phyloP scores from a whole-genome alignment of 2,113 vertebrate genomes.

The Helogale parvula region DNA sequence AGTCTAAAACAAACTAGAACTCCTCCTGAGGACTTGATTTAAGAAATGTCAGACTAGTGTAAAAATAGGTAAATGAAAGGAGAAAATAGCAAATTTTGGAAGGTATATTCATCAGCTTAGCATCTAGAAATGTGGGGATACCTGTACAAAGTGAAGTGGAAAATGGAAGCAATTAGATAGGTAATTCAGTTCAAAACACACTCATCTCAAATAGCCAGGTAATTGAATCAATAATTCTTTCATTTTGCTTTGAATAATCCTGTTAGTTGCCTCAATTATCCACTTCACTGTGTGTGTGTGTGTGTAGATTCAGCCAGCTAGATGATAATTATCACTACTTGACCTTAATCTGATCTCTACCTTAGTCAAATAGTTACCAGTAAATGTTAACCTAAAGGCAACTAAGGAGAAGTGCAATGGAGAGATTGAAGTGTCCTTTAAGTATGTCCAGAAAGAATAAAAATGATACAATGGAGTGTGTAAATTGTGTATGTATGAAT shows the following conservation, averaged over 20 bases:
- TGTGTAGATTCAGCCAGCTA: slow-evolving; percentile 28
- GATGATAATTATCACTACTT: slow-evolving; percentile 63
- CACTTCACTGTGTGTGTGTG: slow-evolving; percentile 41
- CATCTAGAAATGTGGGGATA: slow-evolving; percentile 7
- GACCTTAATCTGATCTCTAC: slow-evolving; percentile 49
- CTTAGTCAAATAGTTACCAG: slow-evolving; percentile 46
- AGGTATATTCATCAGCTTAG: slow-evolving; percentile 16
- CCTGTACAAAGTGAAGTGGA: slow-evolving; percentile 50
- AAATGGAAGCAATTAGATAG: slow-evolving; percentile 68
- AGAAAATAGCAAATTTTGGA: background rate
- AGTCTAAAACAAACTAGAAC: slow-evolving; percentile 6
- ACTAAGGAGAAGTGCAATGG: background rate
- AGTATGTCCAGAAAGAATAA: slow-evolving; percentile 34
- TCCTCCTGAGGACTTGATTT: background rate
- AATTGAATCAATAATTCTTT: slow-evolving; percentile 53
- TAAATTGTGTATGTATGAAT: background rate
- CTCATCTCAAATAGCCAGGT: slow-evolving; percentile 67
- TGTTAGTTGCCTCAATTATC: slow-evolving; percentile 67
- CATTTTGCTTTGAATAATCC: slow-evolving; percentile 58
- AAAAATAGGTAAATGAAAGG: slow-evolving; percentile 12
- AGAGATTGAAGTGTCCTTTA: background rate
- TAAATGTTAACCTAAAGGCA: slow-evolving; percentile 44
- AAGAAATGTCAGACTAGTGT: background rate
- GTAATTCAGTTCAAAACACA: slow-evolving; percentile 56
- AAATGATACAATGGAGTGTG: slow-evolving; percentile 4